A percentile compares a stretch with the other conserved stretches of the same genome.
phyloP scores from a whole-genome alignment of 2,888 invertebrate species.

The Halocaridina rubra region DNA sequence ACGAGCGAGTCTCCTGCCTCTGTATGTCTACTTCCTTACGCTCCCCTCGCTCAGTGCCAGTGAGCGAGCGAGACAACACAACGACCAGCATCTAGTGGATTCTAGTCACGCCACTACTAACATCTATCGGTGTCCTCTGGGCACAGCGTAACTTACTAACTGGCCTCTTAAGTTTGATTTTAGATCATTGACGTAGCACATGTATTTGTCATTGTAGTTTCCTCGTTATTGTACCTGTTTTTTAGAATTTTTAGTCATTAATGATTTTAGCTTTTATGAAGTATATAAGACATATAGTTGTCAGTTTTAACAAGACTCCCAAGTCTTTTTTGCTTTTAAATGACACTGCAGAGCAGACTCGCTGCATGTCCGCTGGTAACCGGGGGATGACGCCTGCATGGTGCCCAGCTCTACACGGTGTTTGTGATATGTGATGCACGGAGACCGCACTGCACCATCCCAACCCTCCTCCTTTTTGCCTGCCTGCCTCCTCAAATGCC shows the following conservation, averaged over 20 bases:
- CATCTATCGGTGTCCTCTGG: constrained; percentile 48
- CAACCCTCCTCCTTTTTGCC: constrained; percentile 5
- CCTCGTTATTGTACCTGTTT: constrained; percentile 61
- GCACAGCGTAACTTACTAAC: constrained; percentile 62
- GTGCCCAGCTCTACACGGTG: constrained; percentile 56
- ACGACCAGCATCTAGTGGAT: constrained; percentile 62
- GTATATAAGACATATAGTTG: constrained; percentile 47
- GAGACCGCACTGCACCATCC: constrained; percentile 54
- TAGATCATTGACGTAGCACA: constrained; percentile 55
- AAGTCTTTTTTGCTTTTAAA: constrained; percentile 61
- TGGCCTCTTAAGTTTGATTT: constrained; percentile 50
- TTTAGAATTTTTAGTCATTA: constrained; percentile 59
- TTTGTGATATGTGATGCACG: constrained; percentile 63
- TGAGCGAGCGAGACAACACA: constrained; percentile 41
- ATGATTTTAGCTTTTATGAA: constrained; percentile 59
- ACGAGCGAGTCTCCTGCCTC: constrained; percentile 51
- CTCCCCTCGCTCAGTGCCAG: constrained; percentile 34
- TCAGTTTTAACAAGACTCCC: constrained; percentile 41
- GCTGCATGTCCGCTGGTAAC: constrained; percentile 63
- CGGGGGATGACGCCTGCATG: constrained; percentile 60
- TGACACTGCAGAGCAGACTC: constrained; percentile 62
- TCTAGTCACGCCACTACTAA: constrained; percentile 63
- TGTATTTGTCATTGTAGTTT: constrained; percentile 61
- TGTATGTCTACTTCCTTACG: constrained; percentile 34
- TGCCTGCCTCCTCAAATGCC: background rate